Conservation (phyloP, 2,888 invertebrate species). For the Heterodera filipjevi region DNA sequence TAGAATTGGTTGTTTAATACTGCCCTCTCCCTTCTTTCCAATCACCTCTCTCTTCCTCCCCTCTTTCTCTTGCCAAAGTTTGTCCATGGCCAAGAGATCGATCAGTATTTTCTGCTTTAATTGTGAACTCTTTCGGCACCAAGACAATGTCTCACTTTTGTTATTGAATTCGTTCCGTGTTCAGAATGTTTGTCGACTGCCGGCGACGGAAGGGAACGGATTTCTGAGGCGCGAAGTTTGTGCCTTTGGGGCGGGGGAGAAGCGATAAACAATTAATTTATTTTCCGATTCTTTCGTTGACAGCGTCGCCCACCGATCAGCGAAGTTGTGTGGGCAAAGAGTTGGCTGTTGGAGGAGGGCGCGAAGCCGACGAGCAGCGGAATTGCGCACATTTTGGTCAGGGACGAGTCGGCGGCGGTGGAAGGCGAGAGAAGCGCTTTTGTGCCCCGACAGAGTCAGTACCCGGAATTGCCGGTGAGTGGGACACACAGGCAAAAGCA, state of each 20-base stretch:
- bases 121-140: neutral
- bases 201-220: slow-evolving; percentile 46
- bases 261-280: neutral
- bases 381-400: slow-evolving; percentile 45
- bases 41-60: too few species aligned
- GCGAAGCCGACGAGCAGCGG: slow-evolving; percentile 42
- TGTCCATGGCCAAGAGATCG: too few species aligned
- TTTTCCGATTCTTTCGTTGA: slow-evolving; percentile 3
- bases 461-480: slow-evolving; percentile 50
- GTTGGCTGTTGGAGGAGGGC: slow-evolving; percentile 52
- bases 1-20: too few species aligned
- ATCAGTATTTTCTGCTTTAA: neutral
- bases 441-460: slow-evolving; percentile 40
- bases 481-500: slow-evolving; percentile 3
- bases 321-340: slow-evolving; percentile 60
- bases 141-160: slow-evolving; percentile 1
- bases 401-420: slow-evolving; percentile 34
- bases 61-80: too few species aligned
- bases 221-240: slow-evolving; percentile 38
- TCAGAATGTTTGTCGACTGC: slow-evolving; percentile 46
- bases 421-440: slow-evolving; percentile 38
- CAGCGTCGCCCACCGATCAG: slow-evolving; percentile 32
- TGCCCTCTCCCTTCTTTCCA: too few species aligned
- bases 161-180: neutral
- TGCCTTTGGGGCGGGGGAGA: neutral